Evolutionary conservation across 2,113 vertebrate species (phyloP).

Genomic region (Miniopterus natalensis): DNA sequence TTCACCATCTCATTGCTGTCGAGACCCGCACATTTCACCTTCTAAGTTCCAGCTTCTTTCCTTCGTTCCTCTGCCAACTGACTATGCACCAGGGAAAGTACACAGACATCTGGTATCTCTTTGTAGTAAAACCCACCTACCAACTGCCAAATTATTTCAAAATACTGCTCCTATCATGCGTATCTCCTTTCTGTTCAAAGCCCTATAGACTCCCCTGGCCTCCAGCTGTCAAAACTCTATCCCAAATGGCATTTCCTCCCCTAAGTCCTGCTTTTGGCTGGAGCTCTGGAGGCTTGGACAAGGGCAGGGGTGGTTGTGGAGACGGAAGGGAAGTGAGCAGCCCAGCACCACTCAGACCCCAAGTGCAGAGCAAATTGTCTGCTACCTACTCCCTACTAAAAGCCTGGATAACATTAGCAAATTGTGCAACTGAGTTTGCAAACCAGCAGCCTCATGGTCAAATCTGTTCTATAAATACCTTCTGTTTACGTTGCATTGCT

Average conservation of each 20-base stretch:
- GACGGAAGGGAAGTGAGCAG: not conserved
- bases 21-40: accelerated
- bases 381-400: not conserved
- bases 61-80: not conserved
- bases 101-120: no score
- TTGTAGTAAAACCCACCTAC: not conserved
- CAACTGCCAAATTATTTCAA: not conserved
- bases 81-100: accelerated
- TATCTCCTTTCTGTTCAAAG: not conserved
- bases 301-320: not conserved
- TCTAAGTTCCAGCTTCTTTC: not conserved
- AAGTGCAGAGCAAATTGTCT: not conserved
- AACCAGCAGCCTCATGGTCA: not conserved
- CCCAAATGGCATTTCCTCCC: no score
- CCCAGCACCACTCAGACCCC: not conserved
- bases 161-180: accelerated
- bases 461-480: not conserved
- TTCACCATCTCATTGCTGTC: not conserved
- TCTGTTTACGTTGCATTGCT: not conserved
- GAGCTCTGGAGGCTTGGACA: not conserved
- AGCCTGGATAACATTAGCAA: accelerated
- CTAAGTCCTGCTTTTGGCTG: not conserved
- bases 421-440: not conserved
- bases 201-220: not conserved
- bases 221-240: not conserved